phyloP scores from a whole-genome alignment of 2,888 invertebrate genomes.

The Ichneumon xanthorius region DNA sequence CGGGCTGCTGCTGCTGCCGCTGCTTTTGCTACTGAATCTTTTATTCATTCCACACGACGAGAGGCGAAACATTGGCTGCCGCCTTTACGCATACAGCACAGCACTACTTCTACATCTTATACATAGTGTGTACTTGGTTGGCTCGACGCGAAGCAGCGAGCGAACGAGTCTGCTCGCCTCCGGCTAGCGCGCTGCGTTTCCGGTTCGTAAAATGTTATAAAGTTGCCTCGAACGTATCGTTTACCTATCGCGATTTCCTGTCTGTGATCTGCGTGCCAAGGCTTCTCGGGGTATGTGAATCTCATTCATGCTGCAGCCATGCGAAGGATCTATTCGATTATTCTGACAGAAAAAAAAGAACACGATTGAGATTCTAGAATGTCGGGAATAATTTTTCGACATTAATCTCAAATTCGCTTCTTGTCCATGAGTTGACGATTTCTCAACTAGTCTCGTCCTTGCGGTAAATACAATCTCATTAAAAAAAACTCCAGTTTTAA shows the following conservation, averaged over 20 bases:
- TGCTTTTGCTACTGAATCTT: conserved; percentile 74
- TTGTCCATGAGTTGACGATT: neutral
- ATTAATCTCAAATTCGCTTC: neutral
- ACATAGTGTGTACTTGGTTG: conserved; percentile 4
- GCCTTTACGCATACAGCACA: conserved; percentile 68
- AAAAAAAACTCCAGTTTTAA: neutral
- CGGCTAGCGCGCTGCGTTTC: conserved; percentile 75
- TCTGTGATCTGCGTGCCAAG: conserved; percentile 74
- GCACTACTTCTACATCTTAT: conserved; percentile 12
- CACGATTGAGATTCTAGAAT: conserved; percentile 26
- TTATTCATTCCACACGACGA: conserved; percentile 78
- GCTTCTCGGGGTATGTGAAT: conserved; percentile 14
- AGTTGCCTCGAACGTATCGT: conserved; percentile 67
- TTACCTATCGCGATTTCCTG: conserved; percentile 77
- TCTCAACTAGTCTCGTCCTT: neutral
- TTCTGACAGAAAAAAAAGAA: conserved; percentile 24
- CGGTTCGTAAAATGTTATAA: conserved; percentile 77
- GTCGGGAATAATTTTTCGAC: neutral
- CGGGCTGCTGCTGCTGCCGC: conserved; percentile 33
- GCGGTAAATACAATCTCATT: neutral
- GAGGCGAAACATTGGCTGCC: conserved; percentile 74
- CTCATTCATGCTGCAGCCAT: conserved; percentile 7
- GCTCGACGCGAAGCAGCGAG: neutral
- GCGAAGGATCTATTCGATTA: conserved; percentile 55
- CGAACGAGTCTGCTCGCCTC: conserved; percentile 63